Percentiles rank a stretch among this genome's conserved stretches.
Conservation (phyloP, 2,888 invertebrate genomes). For the Tortrix viridana region DNA sequence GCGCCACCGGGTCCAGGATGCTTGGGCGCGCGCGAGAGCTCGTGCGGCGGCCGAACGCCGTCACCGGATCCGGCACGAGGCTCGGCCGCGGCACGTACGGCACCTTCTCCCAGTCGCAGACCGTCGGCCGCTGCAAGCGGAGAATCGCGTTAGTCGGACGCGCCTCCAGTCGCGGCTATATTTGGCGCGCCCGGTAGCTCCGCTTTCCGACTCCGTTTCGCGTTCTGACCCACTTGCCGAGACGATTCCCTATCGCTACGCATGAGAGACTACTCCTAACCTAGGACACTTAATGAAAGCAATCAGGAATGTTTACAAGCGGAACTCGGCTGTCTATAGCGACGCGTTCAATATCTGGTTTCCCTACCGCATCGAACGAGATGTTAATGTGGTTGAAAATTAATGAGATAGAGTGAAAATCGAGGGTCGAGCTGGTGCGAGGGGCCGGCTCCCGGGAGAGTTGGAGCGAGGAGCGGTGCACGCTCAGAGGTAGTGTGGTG, state of each 20-base stretch:
- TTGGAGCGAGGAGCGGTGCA: constrained; percentile 71
- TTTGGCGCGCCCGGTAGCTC: constrained; percentile 83
- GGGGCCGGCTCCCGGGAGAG: constrained; percentile 77
- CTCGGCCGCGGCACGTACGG: constrained; percentile 94
- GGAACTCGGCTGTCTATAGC: constrained; percentile 52
- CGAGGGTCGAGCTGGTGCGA: constrained; percentile 77
- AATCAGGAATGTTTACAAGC: constrained; percentile 72
- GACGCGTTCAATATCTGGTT: constrained; percentile 36
- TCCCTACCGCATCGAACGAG: constrained; percentile 38
- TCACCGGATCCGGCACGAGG: constrained; percentile 92
- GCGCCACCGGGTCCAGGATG: constrained; percentile 82
- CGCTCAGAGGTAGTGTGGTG: constrained; percentile 50
- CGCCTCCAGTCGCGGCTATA: constrained; percentile 83
- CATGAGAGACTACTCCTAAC: constrained; percentile 32
- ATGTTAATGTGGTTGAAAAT: constrained; percentile 43
- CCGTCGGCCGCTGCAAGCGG: constrained; percentile 88
- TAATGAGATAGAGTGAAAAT: constrained; percentile 49
- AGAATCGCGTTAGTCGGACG: constrained; percentile 82
- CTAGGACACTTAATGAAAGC: constrained; percentile 59
- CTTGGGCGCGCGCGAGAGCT: constrained; percentile 75
- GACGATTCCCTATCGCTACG: constrained; percentile 44
- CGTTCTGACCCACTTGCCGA: constrained; percentile 74
- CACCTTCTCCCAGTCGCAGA: constrained; percentile 94
- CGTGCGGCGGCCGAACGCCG: constrained; percentile 90
- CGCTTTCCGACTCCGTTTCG: constrained; percentile 71